Evolutionary conservation across 2,113 vertebrate genomes (phyloP).

Genomic region (Condylura cristata): DNA sequence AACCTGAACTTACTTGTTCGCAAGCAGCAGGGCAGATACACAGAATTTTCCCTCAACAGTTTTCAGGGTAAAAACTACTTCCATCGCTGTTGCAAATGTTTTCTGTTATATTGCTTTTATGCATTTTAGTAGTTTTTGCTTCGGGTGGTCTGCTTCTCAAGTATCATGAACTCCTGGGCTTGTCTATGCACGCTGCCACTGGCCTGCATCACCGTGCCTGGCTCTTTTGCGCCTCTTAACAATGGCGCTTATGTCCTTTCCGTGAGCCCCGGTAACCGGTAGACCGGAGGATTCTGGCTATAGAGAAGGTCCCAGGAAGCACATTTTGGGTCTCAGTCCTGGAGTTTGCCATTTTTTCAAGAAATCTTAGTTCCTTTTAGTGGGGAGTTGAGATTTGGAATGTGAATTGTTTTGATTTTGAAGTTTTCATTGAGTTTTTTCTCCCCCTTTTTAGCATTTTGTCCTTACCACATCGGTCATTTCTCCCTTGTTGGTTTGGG

Average conservation of each 20-base stretch:
- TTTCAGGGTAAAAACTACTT: background rate
- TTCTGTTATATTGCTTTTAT: background rate
- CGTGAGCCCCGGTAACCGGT: background rate
- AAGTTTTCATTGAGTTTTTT: conserved; percentile 62
- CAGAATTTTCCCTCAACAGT: background rate
- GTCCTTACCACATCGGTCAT: conserved; percentile 97
- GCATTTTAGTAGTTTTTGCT: background rate
- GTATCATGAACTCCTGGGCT: background rate
- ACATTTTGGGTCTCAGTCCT: background rate
- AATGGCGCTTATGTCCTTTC: background rate
- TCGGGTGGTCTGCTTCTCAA: background rate
- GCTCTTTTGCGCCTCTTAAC: background rate
- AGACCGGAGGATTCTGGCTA: background rate
- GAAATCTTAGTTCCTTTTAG: conserved; percentile 19
- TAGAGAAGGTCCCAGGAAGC: background rate
- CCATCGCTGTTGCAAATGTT: background rate
- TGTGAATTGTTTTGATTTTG: conserved; percentile 22
- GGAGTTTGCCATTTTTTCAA: background rate
- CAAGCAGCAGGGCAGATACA: background rate
- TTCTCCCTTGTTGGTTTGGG: conserved; percentile 97
- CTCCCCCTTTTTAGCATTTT: conserved; percentile 90
- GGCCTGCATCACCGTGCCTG: background rate
- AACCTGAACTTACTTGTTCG: background rate
- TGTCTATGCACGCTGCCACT: background rate
- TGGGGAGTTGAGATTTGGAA: background rate